Conservation (phyloP, 2,888 invertebrate species). For the Matsumyia berberina region DNA sequence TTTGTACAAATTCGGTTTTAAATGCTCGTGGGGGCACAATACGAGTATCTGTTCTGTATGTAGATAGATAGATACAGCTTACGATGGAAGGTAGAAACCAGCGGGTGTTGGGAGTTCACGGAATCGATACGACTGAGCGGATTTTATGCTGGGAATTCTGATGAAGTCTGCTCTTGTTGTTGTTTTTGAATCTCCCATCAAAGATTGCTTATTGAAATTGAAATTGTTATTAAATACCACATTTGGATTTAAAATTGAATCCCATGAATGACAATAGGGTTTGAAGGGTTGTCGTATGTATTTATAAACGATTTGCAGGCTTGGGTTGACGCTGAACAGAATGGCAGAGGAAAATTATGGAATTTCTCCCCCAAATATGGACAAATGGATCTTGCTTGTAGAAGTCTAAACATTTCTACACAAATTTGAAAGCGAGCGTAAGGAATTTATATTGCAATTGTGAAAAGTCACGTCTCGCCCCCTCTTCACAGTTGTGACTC, state of each 20-base stretch:
- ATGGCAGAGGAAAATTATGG: too few relatives aligned
- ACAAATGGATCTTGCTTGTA: too few relatives aligned
- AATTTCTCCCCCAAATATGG: too few relatives aligned
- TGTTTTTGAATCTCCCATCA: slow-evolving; percentile 30
- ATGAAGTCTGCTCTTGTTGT: slow-evolving; percentile 62
- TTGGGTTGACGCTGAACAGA: too few relatives aligned
- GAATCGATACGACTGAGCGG: slow-evolving; percentile 73
- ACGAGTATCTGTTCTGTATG: slow-evolving; percentile 19
- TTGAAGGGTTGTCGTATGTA: background rate
- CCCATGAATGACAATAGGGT: slow-evolving; percentile 1
- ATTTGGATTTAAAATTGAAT: slow-evolving; percentile 26
- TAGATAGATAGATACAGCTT: slow-evolving; percentile 55
- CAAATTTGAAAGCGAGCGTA: too few relatives aligned
- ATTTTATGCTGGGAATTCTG: slow-evolving; percentile 73
- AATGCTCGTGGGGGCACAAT: slow-evolving; percentile 72
- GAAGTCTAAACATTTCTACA: too few relatives aligned
- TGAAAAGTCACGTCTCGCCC: too few relatives aligned
- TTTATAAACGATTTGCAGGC: too few relatives aligned
- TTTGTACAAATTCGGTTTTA: slow-evolving; percentile 76
- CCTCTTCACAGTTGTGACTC: too few relatives aligned
- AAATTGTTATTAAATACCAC: slow-evolving; percentile 20
- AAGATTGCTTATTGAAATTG: slow-evolving; percentile 53
- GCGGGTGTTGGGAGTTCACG: slow-evolving; percentile 75
- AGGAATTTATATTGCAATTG: too few relatives aligned
- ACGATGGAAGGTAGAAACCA: slow-evolving; percentile 72